Percentiles rank a stretch among this genome's conserved stretches.
Conservation (phyloP, 2,113 vertebrate genomes). For the Dipodomys merriami region DNA sequence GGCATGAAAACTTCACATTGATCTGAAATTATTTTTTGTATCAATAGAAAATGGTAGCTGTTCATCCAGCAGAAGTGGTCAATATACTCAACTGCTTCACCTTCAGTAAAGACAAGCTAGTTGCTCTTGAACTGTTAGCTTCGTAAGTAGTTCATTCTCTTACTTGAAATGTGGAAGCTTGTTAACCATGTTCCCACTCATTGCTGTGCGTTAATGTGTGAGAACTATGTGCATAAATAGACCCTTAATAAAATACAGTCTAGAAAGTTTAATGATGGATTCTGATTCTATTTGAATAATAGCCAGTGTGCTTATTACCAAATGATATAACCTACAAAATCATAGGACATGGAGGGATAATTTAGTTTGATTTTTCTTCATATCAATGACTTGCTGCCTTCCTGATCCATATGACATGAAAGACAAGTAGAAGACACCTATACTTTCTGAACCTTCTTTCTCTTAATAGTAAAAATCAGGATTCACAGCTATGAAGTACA, state of each 20-base stretch:
- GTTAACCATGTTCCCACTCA: slow-evolving; percentile 2
- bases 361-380: background rate
- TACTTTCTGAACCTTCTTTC: background rate
- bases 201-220: background rate
- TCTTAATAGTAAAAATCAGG: background rate
- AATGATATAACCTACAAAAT: background rate
- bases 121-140: slow-evolving; percentile 95
- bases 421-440: background rate
- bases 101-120: slow-evolving; percentile 96
- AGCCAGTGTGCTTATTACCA: background rate
- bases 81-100: slow-evolving; percentile 98
- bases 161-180: background rate
- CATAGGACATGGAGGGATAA: background rate
- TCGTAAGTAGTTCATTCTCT: slow-evolving; percentile 90
- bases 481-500: background rate
- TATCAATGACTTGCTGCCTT: background rate
- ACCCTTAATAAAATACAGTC: background rate
- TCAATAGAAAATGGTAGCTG: slow-evolving; percentile 98
- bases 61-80: slow-evolving; percentile 96
- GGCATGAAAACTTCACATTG: background rate
- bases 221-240: background rate
- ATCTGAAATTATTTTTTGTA: slow-evolving; percentile 64
- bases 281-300: background rate
- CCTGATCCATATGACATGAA: background rate
- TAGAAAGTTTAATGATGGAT: background rate